Evolutionary conservation across 2,888 invertebrate genomes (phyloP).

Genomic region (Pomacea canaliculata): DNA sequence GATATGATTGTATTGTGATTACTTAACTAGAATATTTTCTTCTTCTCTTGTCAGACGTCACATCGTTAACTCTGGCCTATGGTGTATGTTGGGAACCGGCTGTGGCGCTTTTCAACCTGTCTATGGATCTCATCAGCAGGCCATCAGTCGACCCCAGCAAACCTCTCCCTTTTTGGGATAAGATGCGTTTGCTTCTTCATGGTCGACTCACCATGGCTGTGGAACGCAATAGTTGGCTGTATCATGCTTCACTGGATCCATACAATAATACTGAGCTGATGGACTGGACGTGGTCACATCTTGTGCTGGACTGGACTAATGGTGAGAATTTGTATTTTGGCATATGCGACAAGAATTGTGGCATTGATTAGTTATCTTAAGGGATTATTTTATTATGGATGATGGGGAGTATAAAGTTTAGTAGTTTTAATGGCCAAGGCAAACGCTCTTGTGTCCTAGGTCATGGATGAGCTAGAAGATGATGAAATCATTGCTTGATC

Average conservation of each 20-base stretch:
- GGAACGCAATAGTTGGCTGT: conserved; percentile 87
- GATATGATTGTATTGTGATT: too few relatives aligned
- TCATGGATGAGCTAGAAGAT: too few relatives aligned
- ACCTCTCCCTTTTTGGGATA: conserved; percentile 97
- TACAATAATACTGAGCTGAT: conserved; percentile 99
- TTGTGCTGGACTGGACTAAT: conserved; percentile 96
- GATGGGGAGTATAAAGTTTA: background rate
- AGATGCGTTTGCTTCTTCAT: conserved; percentile 90
- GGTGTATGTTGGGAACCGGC: conserved; percentile 99
- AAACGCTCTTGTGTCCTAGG: too few relatives aligned
- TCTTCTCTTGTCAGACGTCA: background rate
- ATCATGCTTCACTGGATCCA: conserved; percentile 96
- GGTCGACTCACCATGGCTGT: conserved; percentile 91
- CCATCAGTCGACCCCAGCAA: conserved; percentile 85
- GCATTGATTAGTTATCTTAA: background rate
- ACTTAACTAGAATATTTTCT: too few relatives aligned
- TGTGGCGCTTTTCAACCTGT: conserved; percentile 88
- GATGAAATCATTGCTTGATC: too few relatives aligned
- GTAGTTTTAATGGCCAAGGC: background rate
- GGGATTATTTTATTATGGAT: background rate
- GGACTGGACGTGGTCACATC: conserved; percentile 95
- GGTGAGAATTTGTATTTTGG: conserved; percentile 70
- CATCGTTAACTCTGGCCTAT: conserved; percentile 80
- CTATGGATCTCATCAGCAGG: conserved; percentile 78
- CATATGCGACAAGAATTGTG: background rate